Evolutionary conservation across 2,888 invertebrate species (phyloP), one percentile per base, ranked within the genome.

Genomic region (Synergus itoensis): DNA sequence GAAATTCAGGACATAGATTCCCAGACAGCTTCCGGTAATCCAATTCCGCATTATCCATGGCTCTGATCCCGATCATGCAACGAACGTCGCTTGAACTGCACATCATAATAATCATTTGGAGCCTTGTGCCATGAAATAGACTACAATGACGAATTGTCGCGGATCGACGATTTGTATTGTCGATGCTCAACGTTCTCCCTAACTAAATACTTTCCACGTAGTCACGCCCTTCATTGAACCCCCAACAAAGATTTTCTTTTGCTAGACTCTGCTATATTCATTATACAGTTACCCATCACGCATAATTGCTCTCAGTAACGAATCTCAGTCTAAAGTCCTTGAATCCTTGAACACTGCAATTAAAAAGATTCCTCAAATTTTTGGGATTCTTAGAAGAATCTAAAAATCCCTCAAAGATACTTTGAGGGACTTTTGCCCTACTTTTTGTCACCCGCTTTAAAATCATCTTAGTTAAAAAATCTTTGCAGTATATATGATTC

Each of bases 41-140:
- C 87, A 89, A 89, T 90, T 88, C 69, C 83, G 85, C 89, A 89
- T 90, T 87, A 88, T 89, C 82, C 84, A 86, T 82, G 83, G 81
- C 78, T 79, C 82, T 82, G 80, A 83, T 85, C 79, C 78, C 75
- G 79, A 82, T 79, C 81, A 80, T 79, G 76, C 64, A 82, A 80
- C 81, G 79, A 81, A 82, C 85, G 79, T 83, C 80, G 84, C 84
- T 82, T 78, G 86, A 80, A 85, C 80, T 84, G 80, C 79, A 81
- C 84, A 84, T 84, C 84, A 80, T 85, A 73, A 73, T 73, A 86
- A 87, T 88, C 86, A 85, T 85, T 84, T 80, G 83, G 79, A 83
- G 80, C 81, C 79, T 82, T 82, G 81, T 82, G 79, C 79, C 80
- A 65, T 67, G 79, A 78, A 83, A 82, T 82, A 81, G 84, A 80